Evolutionary conservation across 2,113 vertebrate species (phyloP).

Genomic region (Acanthisitta chloris): DNA sequence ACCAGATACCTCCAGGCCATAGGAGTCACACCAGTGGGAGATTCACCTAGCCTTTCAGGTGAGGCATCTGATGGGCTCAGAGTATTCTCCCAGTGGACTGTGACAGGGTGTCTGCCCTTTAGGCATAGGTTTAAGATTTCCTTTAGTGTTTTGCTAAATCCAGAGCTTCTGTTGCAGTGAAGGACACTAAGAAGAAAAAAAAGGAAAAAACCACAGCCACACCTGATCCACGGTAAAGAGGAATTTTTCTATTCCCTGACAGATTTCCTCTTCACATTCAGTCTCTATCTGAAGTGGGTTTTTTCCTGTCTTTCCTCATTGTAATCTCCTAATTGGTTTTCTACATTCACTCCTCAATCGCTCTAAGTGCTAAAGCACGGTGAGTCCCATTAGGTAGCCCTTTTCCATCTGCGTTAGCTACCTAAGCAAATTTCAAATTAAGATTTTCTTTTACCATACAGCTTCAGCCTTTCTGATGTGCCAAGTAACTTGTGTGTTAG

Average conservation of each 20-base stretch:
- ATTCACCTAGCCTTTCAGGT: neutral
- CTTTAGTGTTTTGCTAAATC: neutral
- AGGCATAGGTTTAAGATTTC: neutral
- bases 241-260: neutral
- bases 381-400: neutral
- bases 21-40: neutral
- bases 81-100: neutral
- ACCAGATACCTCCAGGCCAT: neutral
- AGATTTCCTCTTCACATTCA: neutral
- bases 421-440: neutral
- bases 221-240: neutral
- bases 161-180: neutral
- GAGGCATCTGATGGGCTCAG: neutral
- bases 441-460: neutral
- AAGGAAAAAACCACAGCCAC: neutral
- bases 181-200: neutral
- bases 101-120: neutral
- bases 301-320: conserved; percentile 1
- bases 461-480: neutral
- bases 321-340: neutral
- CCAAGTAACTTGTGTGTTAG: neutral
- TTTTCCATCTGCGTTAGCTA: neutral
- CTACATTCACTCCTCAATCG: neutral
- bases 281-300: neutral
- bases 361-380: neutral